Percentiles rank a stretch among this genome's conserved stretches.
Conservation (phyloP, 2,888 invertebrate genomes). For the Rhaphigaster nebulosa region DNA sequence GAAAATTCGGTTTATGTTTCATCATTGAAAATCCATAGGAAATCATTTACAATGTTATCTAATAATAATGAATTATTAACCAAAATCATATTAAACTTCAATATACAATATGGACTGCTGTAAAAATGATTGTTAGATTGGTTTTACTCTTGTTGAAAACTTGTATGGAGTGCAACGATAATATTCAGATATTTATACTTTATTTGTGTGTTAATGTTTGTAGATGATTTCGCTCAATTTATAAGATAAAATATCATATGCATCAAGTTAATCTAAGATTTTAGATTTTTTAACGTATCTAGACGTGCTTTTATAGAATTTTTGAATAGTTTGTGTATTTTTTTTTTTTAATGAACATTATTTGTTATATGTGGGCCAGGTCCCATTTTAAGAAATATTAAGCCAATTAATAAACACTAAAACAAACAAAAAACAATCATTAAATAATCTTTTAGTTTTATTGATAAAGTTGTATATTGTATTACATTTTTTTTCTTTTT, state of each 20-base stretch:
- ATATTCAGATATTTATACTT: slow-evolving; percentile 54
- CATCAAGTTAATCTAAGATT: slow-evolving; percentile 63
- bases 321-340: slow-evolving; percentile 59
- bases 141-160: slow-evolving; percentile 7
- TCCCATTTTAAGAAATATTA: slow-evolving; percentile 56
- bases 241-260: slow-evolving; percentile 58
- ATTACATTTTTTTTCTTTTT: slow-evolving; percentile 9
- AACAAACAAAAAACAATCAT: slow-evolving; percentile 28
- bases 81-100: slow-evolving; percentile 15
- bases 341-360: slow-evolving; percentile 37
- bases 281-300: slow-evolving; percentile 64
- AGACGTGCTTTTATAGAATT: slow-evolving; percentile 64
- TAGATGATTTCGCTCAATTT: slow-evolving; percentile 60
- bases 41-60: neutral
- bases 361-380: slow-evolving; percentile 53
- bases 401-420: neutral
- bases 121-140: slow-evolving; percentile 24
- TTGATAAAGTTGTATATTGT: slow-evolving; percentile 32
- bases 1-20: neutral
- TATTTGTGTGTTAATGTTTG: slow-evolving; percentile 55
- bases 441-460: neutral
- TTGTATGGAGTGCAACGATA: slow-evolving; percentile 54
- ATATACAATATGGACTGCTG: slow-evolving; percentile 4
- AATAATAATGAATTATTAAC: neutral
- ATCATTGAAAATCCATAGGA: neutral